phyloP scores from a whole-genome alignment of 2,113 vertebrate species.

The Pleuronectes platessa region DNA sequence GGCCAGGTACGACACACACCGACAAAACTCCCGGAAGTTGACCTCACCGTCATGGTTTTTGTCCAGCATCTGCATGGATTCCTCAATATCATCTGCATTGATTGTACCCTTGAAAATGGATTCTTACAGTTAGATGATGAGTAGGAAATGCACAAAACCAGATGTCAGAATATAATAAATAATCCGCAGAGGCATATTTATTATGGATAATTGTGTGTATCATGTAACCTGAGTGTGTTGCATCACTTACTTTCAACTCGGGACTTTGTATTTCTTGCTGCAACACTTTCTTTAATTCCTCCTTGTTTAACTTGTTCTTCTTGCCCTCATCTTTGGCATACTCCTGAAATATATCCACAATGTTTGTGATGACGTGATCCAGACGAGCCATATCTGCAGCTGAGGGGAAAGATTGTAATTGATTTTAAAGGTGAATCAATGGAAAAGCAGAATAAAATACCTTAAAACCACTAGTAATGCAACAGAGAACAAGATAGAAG shows the following conservation, averaged over 20 bases:
- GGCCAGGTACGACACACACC: constrained; percentile 66
- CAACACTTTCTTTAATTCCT: constrained; percentile 65
- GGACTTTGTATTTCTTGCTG: constrained; percentile 63
- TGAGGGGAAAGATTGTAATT: constrained; percentile 17
- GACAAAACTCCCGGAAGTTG: constrained; percentile 78
- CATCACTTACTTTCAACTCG: constrained; percentile 67
- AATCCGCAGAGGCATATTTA: no score
- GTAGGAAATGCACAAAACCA: not conserved
- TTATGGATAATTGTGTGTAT: not conserved
- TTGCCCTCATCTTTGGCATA: constrained; percentile 63
- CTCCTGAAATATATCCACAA: constrained; percentile 77
- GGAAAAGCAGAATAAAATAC: not conserved
- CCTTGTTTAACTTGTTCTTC: constrained; percentile 60
- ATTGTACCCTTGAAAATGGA: constrained; percentile 61
- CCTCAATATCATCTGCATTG: constrained; percentile 58
- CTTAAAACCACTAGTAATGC: no score
- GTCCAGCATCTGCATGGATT: constrained; percentile 72
- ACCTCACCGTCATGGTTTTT: constrained; percentile 79
- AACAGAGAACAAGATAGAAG: no score
- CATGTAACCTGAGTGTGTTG: not conserved
- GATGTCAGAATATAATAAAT: not conserved
- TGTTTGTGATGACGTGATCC: constrained; percentile 66
- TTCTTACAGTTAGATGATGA: not conserved
- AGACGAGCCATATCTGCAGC: constrained; percentile 72
- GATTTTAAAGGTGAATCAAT: not conserved